Evolutionary conservation across 2,888 invertebrate species (phyloP).

Genomic region (Zhuqinia jingwanae): DNA sequence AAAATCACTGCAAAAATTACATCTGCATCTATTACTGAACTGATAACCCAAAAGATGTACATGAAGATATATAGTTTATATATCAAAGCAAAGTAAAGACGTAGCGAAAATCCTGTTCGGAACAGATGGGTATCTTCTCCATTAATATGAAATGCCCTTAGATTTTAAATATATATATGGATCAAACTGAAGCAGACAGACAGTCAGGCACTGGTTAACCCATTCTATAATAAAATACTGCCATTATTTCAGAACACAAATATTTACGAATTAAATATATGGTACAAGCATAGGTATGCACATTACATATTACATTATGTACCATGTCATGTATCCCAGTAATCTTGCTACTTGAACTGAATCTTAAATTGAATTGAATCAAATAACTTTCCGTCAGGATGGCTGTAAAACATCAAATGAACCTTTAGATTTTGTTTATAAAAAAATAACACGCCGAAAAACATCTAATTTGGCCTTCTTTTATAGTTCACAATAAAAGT

Average conservation of each 20-base stretch:
- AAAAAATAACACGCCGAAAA: conserved; percentile 60
- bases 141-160: background rate
- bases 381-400: background rate
- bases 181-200: too few relatives aligned
- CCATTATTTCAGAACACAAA: too few relatives aligned
- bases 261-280: too few relatives aligned
- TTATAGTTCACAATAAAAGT: conserved; percentile 5
- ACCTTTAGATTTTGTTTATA: background rate
- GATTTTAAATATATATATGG: background rate
- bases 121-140: too few relatives aligned
- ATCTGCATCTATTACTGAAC: background rate
- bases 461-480: conserved; percentile 57
- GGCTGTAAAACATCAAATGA: conserved; percentile 29
- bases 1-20: background rate
- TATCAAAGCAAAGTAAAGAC: too few relatives aligned
- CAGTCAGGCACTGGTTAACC: too few relatives aligned
- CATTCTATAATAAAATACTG: too few relatives aligned
- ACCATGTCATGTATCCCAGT: background rate
- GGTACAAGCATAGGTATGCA: too few relatives aligned
- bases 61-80: conserved; percentile 1
- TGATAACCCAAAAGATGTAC: conserved; percentile 30
- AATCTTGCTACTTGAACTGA: background rate
- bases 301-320: background rate
- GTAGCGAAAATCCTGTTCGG: too few relatives aligned
- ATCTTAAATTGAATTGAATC: background rate